These are phyloP conservation scores for Acanthosepion pharaonis DNA, from an alignment of 2,888 invertebrate genomes.

Conservation along the genomic window DNA sequence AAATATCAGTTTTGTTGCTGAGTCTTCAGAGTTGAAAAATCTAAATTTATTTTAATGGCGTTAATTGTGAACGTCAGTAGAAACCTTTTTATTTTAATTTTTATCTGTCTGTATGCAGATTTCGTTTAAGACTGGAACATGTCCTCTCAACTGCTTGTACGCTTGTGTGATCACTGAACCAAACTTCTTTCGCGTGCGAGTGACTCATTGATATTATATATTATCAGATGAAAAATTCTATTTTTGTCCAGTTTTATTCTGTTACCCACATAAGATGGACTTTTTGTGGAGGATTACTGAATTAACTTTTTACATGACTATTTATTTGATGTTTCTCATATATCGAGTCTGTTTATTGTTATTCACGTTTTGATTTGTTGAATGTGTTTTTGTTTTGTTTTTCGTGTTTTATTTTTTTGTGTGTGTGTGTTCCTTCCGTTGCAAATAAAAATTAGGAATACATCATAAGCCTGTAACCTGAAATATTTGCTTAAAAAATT, in stretches of 20 bases:
- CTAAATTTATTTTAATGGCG: not conserved
- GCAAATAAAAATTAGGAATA: constrained; percentile 33
- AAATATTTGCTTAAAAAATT: not conserved
- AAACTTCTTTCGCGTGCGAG: not conserved
- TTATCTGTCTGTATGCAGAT: not conserved
- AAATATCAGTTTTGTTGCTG: not conserved
- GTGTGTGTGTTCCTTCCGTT: not conserved
- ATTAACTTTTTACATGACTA: not conserved
- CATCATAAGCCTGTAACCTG: not conserved
- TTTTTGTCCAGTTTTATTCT: not conserved
- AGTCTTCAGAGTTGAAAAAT: not conserved
- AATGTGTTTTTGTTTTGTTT: not conserved
- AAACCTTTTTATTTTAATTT: not conserved
- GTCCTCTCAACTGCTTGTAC: not conserved
- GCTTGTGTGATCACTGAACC: not conserved
- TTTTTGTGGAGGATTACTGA: not conserved
- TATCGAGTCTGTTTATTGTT: not conserved
- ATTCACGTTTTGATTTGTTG: not conserved
- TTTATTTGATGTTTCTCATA: not conserved
- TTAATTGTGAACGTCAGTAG: not conserved
- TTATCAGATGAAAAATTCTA: not conserved
- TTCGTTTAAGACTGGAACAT: not conserved
- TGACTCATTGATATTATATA: not conserved
- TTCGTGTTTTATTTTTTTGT: too few species aligned
- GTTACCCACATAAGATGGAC: constrained; percentile 16